phyloP scores from a whole-genome alignment of 2,113 vertebrate species.

The Actinemys pallida region DNA sequence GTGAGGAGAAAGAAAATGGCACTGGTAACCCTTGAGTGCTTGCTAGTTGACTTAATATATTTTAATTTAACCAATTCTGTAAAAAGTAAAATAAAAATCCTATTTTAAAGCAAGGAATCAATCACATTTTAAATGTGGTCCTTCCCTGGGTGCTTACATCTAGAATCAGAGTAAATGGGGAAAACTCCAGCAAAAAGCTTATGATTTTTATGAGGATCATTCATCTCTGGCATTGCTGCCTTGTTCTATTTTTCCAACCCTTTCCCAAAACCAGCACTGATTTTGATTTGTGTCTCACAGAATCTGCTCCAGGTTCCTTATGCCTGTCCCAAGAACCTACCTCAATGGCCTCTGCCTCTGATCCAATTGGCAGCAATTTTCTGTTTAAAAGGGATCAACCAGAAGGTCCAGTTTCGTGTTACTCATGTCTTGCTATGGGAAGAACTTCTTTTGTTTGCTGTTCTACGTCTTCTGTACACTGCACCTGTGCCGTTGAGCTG shows the following conservation, averaged over 20 bases:
- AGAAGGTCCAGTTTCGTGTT: not conserved
- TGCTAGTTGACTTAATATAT: fast-evolving
- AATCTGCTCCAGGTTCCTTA: not conserved
- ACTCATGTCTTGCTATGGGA: constrained; percentile 20
- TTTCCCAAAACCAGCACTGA: fast-evolving
- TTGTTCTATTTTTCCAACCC: not conserved
- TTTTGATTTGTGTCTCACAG: not conserved
- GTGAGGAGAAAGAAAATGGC: not conserved
- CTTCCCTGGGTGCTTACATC: not conserved
- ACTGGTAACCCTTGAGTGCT: not conserved
- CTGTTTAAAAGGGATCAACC: not conserved
- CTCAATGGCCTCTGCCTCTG: not conserved
- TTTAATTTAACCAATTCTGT: not conserved
- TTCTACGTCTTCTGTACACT: not conserved
- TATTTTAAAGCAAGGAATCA: not conserved
- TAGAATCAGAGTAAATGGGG: not conserved
- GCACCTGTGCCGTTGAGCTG: not conserved
- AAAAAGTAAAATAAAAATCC: not conserved
- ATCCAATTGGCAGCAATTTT: not conserved
- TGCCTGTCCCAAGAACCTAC: not conserved
- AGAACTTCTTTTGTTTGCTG: constrained; percentile 62
- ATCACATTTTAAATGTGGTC: not conserved
- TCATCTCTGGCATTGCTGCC: constrained; percentile 24
- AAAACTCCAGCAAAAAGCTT: constrained; percentile 25
- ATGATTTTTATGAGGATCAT: constrained; percentile 37